Percentiles rank a stretch among this genome's conserved stretches.
phyloP scores from a whole-genome alignment of 1,140 invertebrate genomes.

The Zaprionus lachaisei region DNA sequence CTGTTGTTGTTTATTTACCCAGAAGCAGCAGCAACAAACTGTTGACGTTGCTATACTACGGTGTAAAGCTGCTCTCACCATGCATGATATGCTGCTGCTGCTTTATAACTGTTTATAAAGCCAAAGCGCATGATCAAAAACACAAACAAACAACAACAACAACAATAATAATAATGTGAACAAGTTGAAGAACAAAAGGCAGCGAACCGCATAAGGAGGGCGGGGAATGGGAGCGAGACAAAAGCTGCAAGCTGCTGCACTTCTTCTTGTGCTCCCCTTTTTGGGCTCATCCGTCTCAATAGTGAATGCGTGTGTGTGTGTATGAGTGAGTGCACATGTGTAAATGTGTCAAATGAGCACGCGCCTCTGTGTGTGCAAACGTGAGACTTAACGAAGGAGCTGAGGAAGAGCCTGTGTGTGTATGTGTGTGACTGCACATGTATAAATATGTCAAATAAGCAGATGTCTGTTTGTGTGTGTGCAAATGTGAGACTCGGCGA shows the following conservation, averaged over 20 bases:
- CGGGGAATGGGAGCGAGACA: background rate
- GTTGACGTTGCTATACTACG: constrained; percentile 72
- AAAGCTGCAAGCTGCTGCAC: constrained; percentile 30
- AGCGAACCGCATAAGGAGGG: constrained; percentile 43
- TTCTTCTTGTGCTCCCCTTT: constrained; percentile 51
- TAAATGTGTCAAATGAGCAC: constrained; percentile 62
- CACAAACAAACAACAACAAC: constrained; percentile 53
- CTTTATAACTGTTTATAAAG: constrained; percentile 74
- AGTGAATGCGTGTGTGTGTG: constrained; percentile 2
- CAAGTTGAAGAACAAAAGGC: constrained; percentile 40
- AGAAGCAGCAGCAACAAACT: constrained; percentile 65
- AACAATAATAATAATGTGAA: constrained; percentile 9
- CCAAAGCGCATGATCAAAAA: constrained; percentile 67
- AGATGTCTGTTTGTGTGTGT: constrained; percentile 20
- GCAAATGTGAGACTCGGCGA: constrained; percentile 51
- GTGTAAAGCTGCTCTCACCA: constrained; percentile 12
- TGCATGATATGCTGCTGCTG: constrained; percentile 27
- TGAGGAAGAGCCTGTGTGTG: background rate
- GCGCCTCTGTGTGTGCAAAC: constrained; percentile 25
- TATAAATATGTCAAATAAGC: constrained; percentile 45
- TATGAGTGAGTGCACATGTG: constrained; percentile 21
- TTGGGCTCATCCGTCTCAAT: constrained; percentile 24
- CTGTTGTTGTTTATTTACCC: constrained; percentile 65
- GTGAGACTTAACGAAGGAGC: constrained; percentile 41
- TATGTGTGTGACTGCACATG: background rate